Conservation (phyloP, 2,797 vertebrate species). For the Takifugu rubripes region DNA sequence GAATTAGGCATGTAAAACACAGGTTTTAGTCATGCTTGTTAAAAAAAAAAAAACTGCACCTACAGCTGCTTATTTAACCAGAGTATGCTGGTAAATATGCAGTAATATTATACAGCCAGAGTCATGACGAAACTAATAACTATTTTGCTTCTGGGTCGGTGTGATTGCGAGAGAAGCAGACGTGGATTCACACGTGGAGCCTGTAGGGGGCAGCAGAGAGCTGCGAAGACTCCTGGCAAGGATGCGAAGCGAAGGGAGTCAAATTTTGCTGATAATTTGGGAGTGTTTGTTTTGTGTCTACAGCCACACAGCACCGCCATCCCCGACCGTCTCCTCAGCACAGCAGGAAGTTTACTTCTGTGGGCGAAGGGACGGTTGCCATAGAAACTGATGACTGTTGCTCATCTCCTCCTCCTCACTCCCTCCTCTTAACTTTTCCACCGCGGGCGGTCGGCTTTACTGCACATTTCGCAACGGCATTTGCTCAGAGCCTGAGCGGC, state of each 20-base stretch:
- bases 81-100: not conserved
- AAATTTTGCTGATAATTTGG: not conserved
- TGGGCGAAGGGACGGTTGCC: constrained; percentile 64
- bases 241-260: not conserved
- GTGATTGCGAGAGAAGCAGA: not conserved
- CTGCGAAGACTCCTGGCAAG: constrained; percentile 26
- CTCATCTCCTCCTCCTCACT: constrained; percentile 26
- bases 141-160: constrained; percentile 8
- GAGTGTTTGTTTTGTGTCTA: not conserved
- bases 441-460: constrained; percentile 41
- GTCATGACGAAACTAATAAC: constrained; percentile 3
- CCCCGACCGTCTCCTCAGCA: constrained; percentile 41
- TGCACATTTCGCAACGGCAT: constrained; percentile 32
- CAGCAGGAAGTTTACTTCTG: constrained; percentile 64
- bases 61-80: not conserved
- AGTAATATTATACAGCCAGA: too few relatives aligned
- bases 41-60: constrained; percentile 5
- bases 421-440: constrained; percentile 32
- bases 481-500: not conserved
- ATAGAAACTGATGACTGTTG: constrained; percentile 68
- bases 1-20: constrained; percentile 1
- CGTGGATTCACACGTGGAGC: not conserved
- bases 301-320: constrained; percentile 24
- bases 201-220: constrained; percentile 67
- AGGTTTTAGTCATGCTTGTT: constrained; percentile 9